Base-by-base conservation (phyloP, 2,888 invertebrate genomes). In the Dryomyza anilis region DNA sequence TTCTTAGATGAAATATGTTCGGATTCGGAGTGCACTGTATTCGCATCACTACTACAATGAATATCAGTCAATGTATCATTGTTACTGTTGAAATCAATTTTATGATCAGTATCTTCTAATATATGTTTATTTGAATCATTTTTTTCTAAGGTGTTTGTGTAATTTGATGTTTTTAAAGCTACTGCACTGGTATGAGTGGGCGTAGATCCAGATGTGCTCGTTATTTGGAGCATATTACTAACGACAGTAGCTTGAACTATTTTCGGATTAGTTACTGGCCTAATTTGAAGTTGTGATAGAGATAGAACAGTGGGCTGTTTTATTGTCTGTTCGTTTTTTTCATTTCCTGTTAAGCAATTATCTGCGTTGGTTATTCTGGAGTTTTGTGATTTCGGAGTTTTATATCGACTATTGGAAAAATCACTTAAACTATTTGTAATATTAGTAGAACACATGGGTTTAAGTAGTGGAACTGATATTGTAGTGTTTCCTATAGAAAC, bases 191-290 rank as follows among this genome's bases (percentile, higher is more conserved):
- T n/a, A n/a, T n/a, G n/a, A n/a, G n/a, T n/a, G n/a, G n/a, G n/a
- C n/a, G n/a, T n/a, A n/a, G n/a, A n/a, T n/a, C n/a, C n/a, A n/a
- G 53, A 3, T 6, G 19, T 19, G 29, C 14, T 53, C 27, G 33
- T 78, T 19, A 76, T 71, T 10, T 80, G 81, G 19, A 82, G 59
- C 63, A 81, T 83, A 61, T 82, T 82, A 57, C 77, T 76, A 1
- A 82, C 76, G 21, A 81, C 76, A 53, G 81, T 82, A 55, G 83
- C 81, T 65, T 82, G 80, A 0, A 87, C 86, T 55, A 85, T 80
- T 50, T 85, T 82, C 8, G 85, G 83, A 63, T 77, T 74, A 3
- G 78, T 70, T 1, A 74, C 70, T 1, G 81, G 80, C 53, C 80
- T 83, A 8, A 83, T 76, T 63, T 83, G 82, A 14, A 83, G 71